Evolutionary conservation across 2,113 vertebrate species (phyloP).

Genomic region (Oncorhynchus clarkii): DNA sequence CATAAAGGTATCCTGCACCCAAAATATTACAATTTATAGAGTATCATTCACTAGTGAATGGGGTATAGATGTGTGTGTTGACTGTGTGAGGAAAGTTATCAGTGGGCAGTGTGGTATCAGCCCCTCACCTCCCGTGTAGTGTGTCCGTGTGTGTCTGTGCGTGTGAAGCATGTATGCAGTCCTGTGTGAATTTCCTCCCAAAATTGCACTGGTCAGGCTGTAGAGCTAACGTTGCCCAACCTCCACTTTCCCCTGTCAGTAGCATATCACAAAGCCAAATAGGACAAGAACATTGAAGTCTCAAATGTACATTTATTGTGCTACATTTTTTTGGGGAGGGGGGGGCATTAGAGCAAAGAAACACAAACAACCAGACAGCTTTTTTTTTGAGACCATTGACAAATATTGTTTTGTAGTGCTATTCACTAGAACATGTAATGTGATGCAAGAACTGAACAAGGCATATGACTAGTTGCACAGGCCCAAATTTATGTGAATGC

Average conservation of each 20-base stretch:
- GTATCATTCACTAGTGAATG: neutral
- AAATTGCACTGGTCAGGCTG: neutral
- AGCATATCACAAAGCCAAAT: neutral
- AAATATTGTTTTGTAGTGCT: slow-evolving; percentile 25
- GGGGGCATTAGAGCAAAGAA: too few species aligned
- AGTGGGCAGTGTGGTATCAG: neutral
- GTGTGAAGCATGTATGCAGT: neutral
- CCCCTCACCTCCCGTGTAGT: neutral
- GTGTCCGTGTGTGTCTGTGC: neutral
- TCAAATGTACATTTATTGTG: neutral
- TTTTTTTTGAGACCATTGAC: slow-evolving; percentile 8
- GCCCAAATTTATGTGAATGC: slow-evolving; percentile 24
- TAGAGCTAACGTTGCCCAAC: neutral
- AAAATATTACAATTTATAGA: slow-evolving; percentile 9
- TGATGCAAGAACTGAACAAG: slow-evolving; percentile 24
- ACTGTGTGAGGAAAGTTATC: neutral
- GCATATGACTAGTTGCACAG: slow-evolving; percentile 28
- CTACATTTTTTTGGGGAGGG: neutral
- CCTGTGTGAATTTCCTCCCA: neutral
- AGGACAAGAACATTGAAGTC: neutral
- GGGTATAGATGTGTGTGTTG: neutral
- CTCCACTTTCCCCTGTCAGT: neutral
- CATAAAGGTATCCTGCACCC: neutral
- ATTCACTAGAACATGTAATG: slow-evolving; percentile 34
- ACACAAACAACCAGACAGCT: neutral